phyloP scores from a whole-genome alignment of 2,113 vertebrate species.

The Oreochromis spilurus region DNA sequence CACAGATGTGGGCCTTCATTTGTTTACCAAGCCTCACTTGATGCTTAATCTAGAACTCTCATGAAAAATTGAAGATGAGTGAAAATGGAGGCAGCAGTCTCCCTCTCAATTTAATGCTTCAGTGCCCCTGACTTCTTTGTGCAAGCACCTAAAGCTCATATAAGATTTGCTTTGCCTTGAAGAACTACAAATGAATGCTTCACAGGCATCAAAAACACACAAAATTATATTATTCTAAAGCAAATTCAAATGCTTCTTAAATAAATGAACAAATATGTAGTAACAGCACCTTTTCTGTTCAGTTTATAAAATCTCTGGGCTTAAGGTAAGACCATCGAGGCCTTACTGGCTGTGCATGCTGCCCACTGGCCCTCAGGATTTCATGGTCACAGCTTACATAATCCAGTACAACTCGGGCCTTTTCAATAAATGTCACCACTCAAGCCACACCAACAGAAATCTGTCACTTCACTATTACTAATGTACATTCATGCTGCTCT shows the following conservation, averaged over 20 bases:
- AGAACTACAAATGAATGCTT: neutral
- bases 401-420: neutral
- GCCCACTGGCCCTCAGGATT: neutral
- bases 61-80: constrained; percentile 64
- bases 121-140: constrained; percentile 24
- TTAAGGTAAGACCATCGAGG: neutral
- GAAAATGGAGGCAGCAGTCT: constrained; percentile 48
- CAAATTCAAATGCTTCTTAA: neutral
- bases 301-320: neutral
- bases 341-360: neutral
- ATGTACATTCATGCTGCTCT: neutral
- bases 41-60: constrained; percentile 15
- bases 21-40: neutral
- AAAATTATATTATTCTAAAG: neutral
- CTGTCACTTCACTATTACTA: neutral
- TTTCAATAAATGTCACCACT: neutral
- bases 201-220: neutral
- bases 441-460: neutral
- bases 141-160: neutral
- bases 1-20: neutral
- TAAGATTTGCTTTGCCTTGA: neutral
- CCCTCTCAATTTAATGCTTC: constrained; percentile 7
- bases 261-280: neutral
- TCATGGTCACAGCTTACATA: constrained; percentile 1
- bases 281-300: neutral